A percentile compares a stretch with the other conserved stretches of the same genome.
These are phyloP conservation scores for Aurelia coerulea DNA, from an alignment of 30 jellyfish, hydroid and myxozoan genomes.

Conservation along the genomic window DNA sequence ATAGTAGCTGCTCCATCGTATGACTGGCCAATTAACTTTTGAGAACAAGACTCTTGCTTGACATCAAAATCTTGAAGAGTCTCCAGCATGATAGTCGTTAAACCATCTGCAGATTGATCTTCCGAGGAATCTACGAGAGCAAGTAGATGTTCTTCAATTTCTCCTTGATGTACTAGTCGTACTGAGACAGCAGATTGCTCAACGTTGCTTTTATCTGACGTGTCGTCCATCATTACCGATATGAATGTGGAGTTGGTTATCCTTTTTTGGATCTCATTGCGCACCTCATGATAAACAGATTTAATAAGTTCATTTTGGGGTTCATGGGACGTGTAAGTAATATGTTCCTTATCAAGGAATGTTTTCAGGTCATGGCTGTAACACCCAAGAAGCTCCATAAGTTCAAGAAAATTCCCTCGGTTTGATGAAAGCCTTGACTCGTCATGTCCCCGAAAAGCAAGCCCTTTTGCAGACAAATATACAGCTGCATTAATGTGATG, in stretches of 20 bases:
- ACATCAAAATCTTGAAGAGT: constrained; percentile 4
- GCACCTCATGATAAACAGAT: constrained; percentile 13
- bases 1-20: constrained; percentile 45
- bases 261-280: constrained; percentile 29
- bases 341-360: constrained; percentile 26
- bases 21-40: constrained; percentile 40
- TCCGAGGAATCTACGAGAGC: neutral
- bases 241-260: constrained; percentile 3
- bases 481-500: constrained; percentile 49
- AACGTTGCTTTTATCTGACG: neutral
- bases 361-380: constrained; percentile 5
- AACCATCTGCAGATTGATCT: constrained; percentile 40
- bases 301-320: constrained; percentile 34
- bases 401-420: constrained; percentile 57
- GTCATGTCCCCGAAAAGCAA: constrained; percentile 62
- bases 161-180: constrained; percentile 23
- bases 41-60: neutral
- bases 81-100: neutral
- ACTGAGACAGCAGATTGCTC: constrained; percentile 40
- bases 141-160: constrained; percentile 27
- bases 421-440: constrained; percentile 38
- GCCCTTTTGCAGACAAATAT: constrained; percentile 62
- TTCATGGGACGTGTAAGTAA: constrained; percentile 30
- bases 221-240: constrained; percentile 27
- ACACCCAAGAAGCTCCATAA: constrained; percentile 36